phyloP scores from a whole-genome alignment of 1,140 invertebrate genomes.

The Nymphalis io region DNA sequence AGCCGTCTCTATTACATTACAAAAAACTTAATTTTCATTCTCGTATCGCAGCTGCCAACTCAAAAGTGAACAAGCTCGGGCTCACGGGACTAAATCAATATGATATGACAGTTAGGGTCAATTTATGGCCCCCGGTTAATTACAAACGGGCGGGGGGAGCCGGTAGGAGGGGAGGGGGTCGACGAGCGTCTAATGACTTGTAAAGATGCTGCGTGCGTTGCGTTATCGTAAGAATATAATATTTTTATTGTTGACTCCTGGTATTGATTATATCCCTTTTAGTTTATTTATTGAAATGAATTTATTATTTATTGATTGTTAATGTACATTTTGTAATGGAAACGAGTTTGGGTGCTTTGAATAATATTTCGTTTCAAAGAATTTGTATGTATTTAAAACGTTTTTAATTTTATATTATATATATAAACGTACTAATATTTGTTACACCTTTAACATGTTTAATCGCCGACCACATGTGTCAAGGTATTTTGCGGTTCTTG shows the following conservation, averaged over 20 bases:
- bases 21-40: slow-evolving; percentile 53
- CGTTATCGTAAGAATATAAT: slow-evolving; percentile 33
- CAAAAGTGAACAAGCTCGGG: slow-evolving; percentile 49
- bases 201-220: slow-evolving; percentile 64
- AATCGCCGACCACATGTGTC: neutral
- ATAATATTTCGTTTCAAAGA: too few species aligned
- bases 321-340: too few species aligned
- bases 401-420: too few species aligned
- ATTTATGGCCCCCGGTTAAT: slow-evolving; percentile 78
- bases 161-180: slow-evolving; percentile 25
- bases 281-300: too few species aligned
- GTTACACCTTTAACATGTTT: too few species aligned
- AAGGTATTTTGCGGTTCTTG: neutral
- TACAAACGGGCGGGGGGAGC: slow-evolving; percentile 55
- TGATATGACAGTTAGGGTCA: slow-evolving; percentile 79
- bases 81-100: slow-evolving; percentile 76
- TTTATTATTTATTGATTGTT: too few species aligned
- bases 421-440: too few species aligned
- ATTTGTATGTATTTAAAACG: too few species aligned
- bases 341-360: too few species aligned
- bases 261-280: too few species aligned
- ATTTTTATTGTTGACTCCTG: neutral
- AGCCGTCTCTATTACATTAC: slow-evolving; percentile 3
- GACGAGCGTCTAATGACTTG: slow-evolving; percentile 66
- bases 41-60: slow-evolving; percentile 34